Percentiles rank a stretch among this genome's conserved stretches.
These are phyloP conservation scores for Rambutsinella grinnellia DNA, from an alignment of 2,888 invertebrate species.

Conservation along the genomic window DNA sequence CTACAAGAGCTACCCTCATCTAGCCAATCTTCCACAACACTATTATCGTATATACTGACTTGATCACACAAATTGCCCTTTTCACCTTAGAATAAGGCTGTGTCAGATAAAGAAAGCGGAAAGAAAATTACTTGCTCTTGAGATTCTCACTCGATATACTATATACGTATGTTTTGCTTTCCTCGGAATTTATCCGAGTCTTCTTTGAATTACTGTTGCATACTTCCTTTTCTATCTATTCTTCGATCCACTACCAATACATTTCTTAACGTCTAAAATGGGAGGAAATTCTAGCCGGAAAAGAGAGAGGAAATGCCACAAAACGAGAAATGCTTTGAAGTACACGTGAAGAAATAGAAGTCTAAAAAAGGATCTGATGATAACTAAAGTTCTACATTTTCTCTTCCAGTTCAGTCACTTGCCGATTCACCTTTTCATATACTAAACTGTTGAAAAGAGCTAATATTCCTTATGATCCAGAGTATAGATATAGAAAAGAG, in stretches of 20 bases:
- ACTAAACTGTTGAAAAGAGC: constrained; percentile 44
- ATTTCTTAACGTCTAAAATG: too few species aligned
- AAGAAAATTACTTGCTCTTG: too few species aligned
- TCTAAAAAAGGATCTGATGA: constrained; percentile 52
- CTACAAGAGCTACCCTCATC: neutral
- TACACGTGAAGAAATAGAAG: constrained; percentile 26
- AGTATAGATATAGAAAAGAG: neutral
- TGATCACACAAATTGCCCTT: neutral
- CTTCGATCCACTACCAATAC: too few species aligned
- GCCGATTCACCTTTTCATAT: constrained; percentile 43
- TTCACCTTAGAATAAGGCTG: too few species aligned
- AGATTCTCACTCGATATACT: too few species aligned
- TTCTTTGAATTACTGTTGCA: too few species aligned
- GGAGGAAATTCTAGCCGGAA: too few species aligned
- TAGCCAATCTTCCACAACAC: neutral
- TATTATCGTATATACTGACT: neutral
- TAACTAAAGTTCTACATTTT: constrained; percentile 48
- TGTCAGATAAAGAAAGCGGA: too few species aligned
- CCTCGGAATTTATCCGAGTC: too few species aligned
- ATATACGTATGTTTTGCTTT: too few species aligned
- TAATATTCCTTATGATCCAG: constrained; percentile 18
- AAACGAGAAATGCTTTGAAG: constrained; percentile 43
- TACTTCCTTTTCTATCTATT: too few species aligned
- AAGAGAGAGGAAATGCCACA: constrained; percentile 11
- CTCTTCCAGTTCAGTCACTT: constrained; percentile 44